Percentiles rank a stretch among this genome's conserved stretches.
phyloP scores from a whole-genome alignment of 1,140 invertebrate species.

The Penaeus vannamei region DNA sequence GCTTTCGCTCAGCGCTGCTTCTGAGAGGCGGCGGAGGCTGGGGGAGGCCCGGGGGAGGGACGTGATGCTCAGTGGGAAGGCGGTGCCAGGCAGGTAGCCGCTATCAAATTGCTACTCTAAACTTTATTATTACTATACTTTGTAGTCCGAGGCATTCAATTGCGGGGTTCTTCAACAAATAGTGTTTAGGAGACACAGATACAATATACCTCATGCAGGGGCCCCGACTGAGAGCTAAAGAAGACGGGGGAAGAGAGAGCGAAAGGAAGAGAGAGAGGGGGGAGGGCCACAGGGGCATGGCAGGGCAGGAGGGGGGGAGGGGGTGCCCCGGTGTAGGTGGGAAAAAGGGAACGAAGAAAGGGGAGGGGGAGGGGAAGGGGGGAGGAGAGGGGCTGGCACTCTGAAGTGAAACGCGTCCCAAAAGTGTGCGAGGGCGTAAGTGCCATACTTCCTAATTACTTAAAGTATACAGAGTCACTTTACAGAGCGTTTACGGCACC shows the following conservation, averaged over 20 bases:
- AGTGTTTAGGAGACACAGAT: no score
- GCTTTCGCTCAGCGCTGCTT: constrained; percentile 38
- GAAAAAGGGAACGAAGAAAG: not conserved
- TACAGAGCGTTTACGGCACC: constrained; percentile 51
- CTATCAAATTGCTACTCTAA: constrained; percentile 23
- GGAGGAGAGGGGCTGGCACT: not conserved
- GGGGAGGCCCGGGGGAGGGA: not conserved
- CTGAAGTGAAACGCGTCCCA: constrained; percentile 44
- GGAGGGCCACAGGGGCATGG: not conserved
- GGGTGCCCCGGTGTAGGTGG: not conserved
- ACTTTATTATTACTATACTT: constrained; percentile 26
- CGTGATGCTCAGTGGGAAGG: constrained; percentile 10
- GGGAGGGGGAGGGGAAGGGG: not conserved
- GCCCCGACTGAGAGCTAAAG: no score
- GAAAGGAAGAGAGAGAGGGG: no score
- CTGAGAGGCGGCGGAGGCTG: not conserved
- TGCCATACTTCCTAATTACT: constrained; percentile 64
- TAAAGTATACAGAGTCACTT: constrained; percentile 65
- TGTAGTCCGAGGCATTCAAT: constrained; percentile 12
- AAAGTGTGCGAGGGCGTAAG: constrained; percentile 36
- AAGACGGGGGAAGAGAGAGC: no score
- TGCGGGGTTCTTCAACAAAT: not conserved
- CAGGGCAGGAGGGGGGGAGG: not conserved
- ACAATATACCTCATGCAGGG: no score
- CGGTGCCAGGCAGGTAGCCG: not conserved